Percentiles rank a stretch among this genome's conserved stretches.
Evolutionary conservation across 2,113 vertebrate genomes (phyloP).

Genomic region (Triplophysa siluroides): DNA sequence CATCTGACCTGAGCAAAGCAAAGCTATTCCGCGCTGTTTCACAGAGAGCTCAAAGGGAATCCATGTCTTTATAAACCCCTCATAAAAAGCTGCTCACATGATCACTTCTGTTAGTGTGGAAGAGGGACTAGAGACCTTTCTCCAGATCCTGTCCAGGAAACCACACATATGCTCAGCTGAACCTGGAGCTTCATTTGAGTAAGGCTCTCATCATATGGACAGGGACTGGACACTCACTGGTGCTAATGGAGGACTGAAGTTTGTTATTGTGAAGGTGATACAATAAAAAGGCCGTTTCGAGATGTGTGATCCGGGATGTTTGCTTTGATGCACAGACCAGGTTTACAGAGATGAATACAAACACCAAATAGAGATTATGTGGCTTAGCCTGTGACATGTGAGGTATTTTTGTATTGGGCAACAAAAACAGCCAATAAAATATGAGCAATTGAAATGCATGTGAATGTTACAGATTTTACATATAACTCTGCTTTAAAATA

Average conservation of each 20-base stretch:
- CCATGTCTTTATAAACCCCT: slow-evolving; percentile 47
- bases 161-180: slow-evolving; percentile 66
- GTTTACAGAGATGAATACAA: background rate
- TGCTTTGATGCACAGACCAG: slow-evolving; percentile 2
- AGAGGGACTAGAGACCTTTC: slow-evolving; percentile 69
- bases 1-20: slow-evolving; percentile 51
- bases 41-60: slow-evolving; percentile 57
- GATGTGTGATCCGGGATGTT: background rate
- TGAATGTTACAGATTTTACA: background rate
- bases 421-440: background rate
- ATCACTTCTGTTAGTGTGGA: slow-evolving; percentile 66
- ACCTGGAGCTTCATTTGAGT: slow-evolving; percentile 72
- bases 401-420: background rate
- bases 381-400: no score
- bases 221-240: slow-evolving; percentile 38
- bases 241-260: background rate
- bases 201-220: slow-evolving; percentile 79
- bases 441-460: background rate
- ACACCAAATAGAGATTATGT: background rate
- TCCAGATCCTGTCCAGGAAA: slow-evolving; percentile 71
- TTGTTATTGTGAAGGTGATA: background rate
- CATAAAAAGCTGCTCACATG: slow-evolving; percentile 46
- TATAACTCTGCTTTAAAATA: background rate
- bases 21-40: slow-evolving; percentile 59
- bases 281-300: background rate